Evolutionary conservation across 2,888 invertebrate species (phyloP).

Genomic region (Brenthis daphne): DNA sequence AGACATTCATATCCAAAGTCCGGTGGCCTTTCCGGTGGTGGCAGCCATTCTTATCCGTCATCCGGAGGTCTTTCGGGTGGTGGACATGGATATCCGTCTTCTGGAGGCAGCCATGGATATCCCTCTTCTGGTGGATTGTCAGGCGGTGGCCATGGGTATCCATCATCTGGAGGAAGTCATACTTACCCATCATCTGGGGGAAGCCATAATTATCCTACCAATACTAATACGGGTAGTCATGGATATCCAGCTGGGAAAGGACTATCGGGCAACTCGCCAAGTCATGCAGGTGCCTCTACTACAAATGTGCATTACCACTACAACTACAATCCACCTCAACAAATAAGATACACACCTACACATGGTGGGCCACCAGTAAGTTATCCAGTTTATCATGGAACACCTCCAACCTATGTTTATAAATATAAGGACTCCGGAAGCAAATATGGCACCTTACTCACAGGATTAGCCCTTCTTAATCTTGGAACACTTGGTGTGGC

Average conservation of each 20-base stretch:
- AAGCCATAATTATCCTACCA: constrained; percentile 46
- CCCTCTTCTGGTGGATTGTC: constrained; percentile 31
- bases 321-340: constrained; percentile 67
- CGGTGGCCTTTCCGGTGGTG: constrained; percentile 52
- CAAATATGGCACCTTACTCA: constrained; percentile 68
- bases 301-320: constrained; percentile 64
- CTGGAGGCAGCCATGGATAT: constrained; percentile 47
- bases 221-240: constrained; percentile 35
- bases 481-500: constrained; percentile 65
- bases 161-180: constrained; percentile 45
- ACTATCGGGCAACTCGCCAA: constrained; percentile 44
- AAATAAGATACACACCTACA: constrained; percentile 60
- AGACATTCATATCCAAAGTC: constrained; percentile 56
- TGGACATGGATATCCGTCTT: constrained; percentile 51
- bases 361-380: constrained; percentile 55
- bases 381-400: constrained; percentile 68
- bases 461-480: constrained; percentile 69
- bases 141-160: constrained; percentile 45
- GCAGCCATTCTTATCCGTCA: constrained; percentile 41
- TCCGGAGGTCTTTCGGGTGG: constrained; percentile 39
- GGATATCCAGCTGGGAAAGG: constrained; percentile 46
- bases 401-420: constrained; percentile 70
- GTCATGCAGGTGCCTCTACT: constrained; percentile 42
- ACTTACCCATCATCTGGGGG: constrained; percentile 48
- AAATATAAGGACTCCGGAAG: constrained; percentile 71